phyloP scores from a whole-genome alignment of 1,140 invertebrate species.

The Aporrectodea caliginosa region DNA sequence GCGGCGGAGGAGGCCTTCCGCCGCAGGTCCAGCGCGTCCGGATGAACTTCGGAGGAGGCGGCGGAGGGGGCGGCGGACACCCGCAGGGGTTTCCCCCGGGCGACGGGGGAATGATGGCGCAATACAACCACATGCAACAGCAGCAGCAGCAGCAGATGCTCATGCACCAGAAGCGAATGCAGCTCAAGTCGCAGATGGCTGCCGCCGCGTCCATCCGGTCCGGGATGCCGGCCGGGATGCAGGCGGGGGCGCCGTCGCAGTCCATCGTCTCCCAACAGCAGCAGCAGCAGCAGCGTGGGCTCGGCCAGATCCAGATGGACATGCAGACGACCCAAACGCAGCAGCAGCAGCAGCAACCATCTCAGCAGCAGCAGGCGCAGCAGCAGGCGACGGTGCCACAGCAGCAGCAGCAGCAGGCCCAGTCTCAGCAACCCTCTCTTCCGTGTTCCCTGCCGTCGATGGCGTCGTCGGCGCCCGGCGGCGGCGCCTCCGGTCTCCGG shows the following conservation, averaged over 20 bases:
- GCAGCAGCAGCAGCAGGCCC: not conserved
- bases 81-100: not conserved
- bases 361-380: not conserved
- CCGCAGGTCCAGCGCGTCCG: not conserved
- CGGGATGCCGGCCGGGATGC: not conserved
- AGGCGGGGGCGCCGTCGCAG: not conserved
- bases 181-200: not conserved
- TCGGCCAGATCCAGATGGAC: not conserved
- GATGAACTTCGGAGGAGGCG: not conserved
- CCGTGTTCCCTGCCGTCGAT: not conserved
- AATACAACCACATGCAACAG: not conserved
- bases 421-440: not conserved
- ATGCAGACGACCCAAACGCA: not conserved
- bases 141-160: conserved; percentile 22
- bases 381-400: not conserved
- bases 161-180: conserved; percentile 14
- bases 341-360: not conserved
- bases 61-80: not conserved
- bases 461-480: not conserved
- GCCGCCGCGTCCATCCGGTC: too few species aligned
- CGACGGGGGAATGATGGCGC: not conserved
- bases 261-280: not conserved
- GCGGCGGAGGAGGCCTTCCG: not conserved
- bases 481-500: not conserved
- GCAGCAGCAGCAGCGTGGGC: not conserved